Evolutionary conservation across 2,888 invertebrate genomes (phyloP), one percentile per base, ranked within the genome.

Genomic region (Megalurothrips usitatus): DNA sequence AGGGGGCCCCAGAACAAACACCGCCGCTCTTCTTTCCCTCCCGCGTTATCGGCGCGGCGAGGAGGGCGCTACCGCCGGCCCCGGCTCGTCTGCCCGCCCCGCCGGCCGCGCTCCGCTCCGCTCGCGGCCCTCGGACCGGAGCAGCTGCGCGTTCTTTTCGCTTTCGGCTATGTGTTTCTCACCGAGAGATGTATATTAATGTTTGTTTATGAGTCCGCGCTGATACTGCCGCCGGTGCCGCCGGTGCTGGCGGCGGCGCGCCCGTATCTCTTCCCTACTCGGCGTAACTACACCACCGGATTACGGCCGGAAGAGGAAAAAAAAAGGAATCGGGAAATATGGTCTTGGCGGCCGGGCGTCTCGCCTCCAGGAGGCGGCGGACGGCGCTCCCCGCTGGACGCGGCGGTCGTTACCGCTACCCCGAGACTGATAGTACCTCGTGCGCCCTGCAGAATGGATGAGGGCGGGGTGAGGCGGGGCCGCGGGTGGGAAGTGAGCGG

Each of bases 91-190:
- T 43, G n/a, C 6, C 52, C 52, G 52, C 1, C 52, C 52, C 52
- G 52, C 52, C 52, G 17, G 52, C 17, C 52, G 1, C 52, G 52
- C 1, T 52, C 52, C 52, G 11, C 52, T 1, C 52, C 52, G 52
- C 12, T 17, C 52, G 52, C 19, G 58, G 58, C 58, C 19, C 58
- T 58, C 58, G 6, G 58, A 19, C 14, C 58, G 58, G 58, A 17
- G 14, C 58, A 58, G 14, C 58, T 58, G 58, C 58, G 58, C 58
- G 19, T 43, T 43, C 34, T 43, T 19, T 58, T 58, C 17, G 58
- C 58, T 58, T 19, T 58, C 58, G 58, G 58, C 58, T 58, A 58
- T 58, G 58, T 58, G 58, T 58, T 58, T 58, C 58, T 58, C 58
- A 14, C 58, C 58, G 58, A 58, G 58, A 58, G 58, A 58, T 58